Evolutionary conservation across 2,888 invertebrate genomes (phyloP), one percentile per base, ranked within the genome.

Genomic region (Lasioglossum leucozonium): DNA sequence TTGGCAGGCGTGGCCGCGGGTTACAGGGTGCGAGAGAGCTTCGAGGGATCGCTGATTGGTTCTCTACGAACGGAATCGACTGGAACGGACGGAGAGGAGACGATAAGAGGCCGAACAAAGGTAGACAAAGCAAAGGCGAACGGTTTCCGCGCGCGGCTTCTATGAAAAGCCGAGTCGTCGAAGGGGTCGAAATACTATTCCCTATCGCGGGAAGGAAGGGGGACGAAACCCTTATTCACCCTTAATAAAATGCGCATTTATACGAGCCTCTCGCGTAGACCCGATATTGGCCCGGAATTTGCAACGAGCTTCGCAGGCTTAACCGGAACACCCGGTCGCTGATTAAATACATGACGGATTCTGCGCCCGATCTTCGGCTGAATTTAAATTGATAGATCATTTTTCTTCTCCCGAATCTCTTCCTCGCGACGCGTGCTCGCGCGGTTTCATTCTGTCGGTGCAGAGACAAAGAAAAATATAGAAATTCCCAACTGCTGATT

Each of bases 1-100:
- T 94, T 94, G 94, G 95, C 95, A 95, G 95, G 95, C 95, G 95
- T 95, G 95, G 95, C 94, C 92, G 93, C 87, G 92, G 93, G 90
- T 88, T 91, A 90, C 89, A 91, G 91, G 94, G 93, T 91, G 92
- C 91, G 92, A 91, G 91, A 91, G 92, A 92, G 93, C 88, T 92
- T 83, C 88, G 90, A 88, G 92, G 92, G 93, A 91, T 90, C 91
- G 93, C 93, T 94, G 94, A 95, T 95, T 95, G 95, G 95, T 93
- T 94, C 92, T 90, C 91, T 84, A 90, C 89, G 85, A 87, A 87
- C 85, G 87, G 87, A 86, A 91, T 88, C 88, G 91, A 91, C 91
- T 88, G 88, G 85, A 84, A 83, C 89, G 88, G 87, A 88, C 72
- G 78, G 67, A 67, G 67, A 71, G 65, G 79, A 75, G 51, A 67